phyloP scores from a whole-genome alignment of 2,888 invertebrate species.

The Parasteatoda lunata region DNA sequence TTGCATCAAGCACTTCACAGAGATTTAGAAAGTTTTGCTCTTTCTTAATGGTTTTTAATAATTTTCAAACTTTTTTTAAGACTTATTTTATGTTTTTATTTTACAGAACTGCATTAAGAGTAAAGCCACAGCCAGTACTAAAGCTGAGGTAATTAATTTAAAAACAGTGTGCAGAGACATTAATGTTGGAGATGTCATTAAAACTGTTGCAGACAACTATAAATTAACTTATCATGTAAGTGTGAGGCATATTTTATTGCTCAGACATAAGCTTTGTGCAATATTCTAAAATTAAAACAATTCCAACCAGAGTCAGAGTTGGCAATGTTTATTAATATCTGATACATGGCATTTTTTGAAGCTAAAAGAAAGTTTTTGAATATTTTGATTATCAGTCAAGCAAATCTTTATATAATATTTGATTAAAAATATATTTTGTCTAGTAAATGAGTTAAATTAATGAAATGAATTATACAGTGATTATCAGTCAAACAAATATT shows the following conservation, averaged over 20 bases:
- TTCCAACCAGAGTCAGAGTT: too few relatives aligned
- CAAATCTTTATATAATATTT: too few relatives aligned
- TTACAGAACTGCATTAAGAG: slow-evolving; percentile 85
- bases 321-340: too few relatives aligned
- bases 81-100: not conserved
- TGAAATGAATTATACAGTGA: too few relatives aligned
- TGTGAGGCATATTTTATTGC: not conserved
- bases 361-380: too few relatives aligned
- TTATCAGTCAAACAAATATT: too few relatives aligned
- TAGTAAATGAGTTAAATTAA: too few relatives aligned
- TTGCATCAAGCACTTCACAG: slow-evolving; percentile 76
- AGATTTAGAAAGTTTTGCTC: slow-evolving; percentile 60
- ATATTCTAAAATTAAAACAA: too few relatives aligned
- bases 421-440: too few relatives aligned
- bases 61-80: not conserved
- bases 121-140: slow-evolving; percentile 89
- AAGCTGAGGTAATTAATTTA: slow-evolving; percentile 88
- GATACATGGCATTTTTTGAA: too few relatives aligned
- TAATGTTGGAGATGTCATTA: slow-evolving; percentile 21
- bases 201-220: slow-evolving; percentile 45
- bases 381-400: too few relatives aligned
- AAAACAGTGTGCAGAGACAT: slow-evolving; percentile 83
- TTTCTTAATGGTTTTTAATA: not conserved
- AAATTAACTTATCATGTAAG: slow-evolving; percentile 40
- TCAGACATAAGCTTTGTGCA: too few relatives aligned